Conservation (phyloP, 1,140 invertebrate species). For the Microplitis mediator region DNA sequence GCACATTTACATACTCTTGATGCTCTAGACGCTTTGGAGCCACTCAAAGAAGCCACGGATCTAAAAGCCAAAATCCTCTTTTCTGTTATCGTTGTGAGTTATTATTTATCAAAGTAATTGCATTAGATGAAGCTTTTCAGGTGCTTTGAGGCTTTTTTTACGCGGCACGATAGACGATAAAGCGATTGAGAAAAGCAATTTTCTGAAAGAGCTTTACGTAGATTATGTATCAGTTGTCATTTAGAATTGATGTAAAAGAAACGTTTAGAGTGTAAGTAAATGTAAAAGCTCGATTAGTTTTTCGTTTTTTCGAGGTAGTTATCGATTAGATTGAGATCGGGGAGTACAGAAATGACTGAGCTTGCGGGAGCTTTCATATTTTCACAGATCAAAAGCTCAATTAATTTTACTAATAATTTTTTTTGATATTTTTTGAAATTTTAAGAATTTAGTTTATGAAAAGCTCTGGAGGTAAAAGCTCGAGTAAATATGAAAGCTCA, state of each 20-base stretch:
- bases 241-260: background rate
- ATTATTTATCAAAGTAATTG: background rate
- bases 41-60: constrained; percentile 80
- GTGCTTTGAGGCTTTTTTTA: too few species aligned
- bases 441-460: background rate
- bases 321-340: background rate
- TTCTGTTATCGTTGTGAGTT: constrained; percentile 91
- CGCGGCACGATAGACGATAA: too few species aligned
- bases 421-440: too few species aligned
- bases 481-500: too few species aligned
- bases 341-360: too few species aligned
- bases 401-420: too few species aligned
- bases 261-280: too few species aligned
- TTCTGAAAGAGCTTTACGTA: constrained; percentile 26
- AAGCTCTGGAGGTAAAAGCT: background rate
- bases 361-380: background rate
- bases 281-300: too few species aligned
- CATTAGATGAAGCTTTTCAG: constrained; percentile 26
- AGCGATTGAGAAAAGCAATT: too few species aligned
- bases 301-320: too few species aligned
- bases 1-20: constrained; percentile 85
- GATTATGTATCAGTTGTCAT: background rate
- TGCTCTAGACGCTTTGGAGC: constrained; percentile 77
- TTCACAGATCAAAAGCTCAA: too few species aligned
- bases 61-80: constrained; percentile 93